phyloP scores from a whole-genome alignment of 1,140 invertebrate genomes.

The Anastrepha ludens region DNA sequence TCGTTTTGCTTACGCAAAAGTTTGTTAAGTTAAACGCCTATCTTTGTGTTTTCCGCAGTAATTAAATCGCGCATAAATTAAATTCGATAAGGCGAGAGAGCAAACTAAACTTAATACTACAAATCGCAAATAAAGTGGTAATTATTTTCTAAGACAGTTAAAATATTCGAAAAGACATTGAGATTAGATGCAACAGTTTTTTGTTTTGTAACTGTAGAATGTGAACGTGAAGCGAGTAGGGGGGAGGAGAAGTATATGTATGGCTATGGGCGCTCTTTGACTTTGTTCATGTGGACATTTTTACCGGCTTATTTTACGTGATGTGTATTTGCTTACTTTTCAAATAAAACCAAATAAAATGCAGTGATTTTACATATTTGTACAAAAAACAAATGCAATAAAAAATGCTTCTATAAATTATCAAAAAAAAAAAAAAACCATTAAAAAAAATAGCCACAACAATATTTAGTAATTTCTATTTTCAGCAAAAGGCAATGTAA shows the following conservation, averaged over 20 bases:
- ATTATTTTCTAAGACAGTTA: background rate
- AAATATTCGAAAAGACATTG: background rate
- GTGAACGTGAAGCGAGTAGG: background rate
- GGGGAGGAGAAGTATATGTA: background rate
- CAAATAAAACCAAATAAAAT: too few species aligned
- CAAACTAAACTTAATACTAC: background rate
- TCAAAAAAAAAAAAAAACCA: too few species aligned
- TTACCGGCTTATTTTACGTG: too few species aligned
- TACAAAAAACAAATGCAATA: background rate
- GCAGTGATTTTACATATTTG: background rate
- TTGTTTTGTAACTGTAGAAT: background rate
- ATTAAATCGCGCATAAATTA: too few species aligned
- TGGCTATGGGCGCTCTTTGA: background rate
- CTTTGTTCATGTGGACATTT: too few species aligned
- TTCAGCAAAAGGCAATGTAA: background rate
- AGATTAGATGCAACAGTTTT: background rate
- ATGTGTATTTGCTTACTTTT: too few species aligned
- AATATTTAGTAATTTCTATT: too few species aligned
- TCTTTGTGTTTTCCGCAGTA: too few species aligned
- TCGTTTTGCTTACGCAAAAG: too few species aligned
- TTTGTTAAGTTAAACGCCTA: too few species aligned
- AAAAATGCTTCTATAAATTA: background rate
- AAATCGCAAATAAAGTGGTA: background rate
- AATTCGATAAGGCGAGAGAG: background rate
- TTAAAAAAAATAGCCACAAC: too few species aligned